These are phyloP conservation scores for Anarhynchus alexandrinus DNA, from an alignment of 2,113 vertebrate species.

Conservation along the genomic window DNA sequence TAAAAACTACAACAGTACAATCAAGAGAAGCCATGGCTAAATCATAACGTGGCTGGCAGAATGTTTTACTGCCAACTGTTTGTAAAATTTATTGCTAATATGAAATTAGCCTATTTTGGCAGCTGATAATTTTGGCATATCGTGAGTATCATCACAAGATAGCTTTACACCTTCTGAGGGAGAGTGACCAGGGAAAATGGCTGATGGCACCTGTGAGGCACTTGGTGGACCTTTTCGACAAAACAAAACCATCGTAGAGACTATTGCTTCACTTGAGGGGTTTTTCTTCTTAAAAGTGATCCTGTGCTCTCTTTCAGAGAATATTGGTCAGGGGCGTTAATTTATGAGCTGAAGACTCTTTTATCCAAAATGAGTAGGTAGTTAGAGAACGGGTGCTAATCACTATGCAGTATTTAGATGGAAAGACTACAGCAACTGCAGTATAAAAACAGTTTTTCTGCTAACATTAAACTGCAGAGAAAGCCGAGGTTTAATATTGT, in stretches of 20 bases:
- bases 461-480: neutral
- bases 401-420: neutral
- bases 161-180: neutral
- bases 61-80: too few relatives aligned
- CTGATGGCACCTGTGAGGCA: neutral
- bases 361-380: neutral
- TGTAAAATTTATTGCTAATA: too few relatives aligned
- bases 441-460: neutral
- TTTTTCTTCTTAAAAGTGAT: neutral
- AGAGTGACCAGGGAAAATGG: neutral
- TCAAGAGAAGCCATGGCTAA: too few relatives aligned
- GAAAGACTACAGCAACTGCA: neutral
- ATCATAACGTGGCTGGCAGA: too few relatives aligned
- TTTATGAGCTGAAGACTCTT: neutral
- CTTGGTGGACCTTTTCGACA: neutral
- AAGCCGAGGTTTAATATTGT: neutral
- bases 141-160: too few relatives aligned
- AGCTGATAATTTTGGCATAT: too few relatives aligned
- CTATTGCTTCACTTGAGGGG: neutral
- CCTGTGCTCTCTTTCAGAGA: neutral
- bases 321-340: neutral
- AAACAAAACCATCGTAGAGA: neutral
- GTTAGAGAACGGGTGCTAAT: neutral
- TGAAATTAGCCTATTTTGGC: too few relatives aligned
- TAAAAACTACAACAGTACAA: too few relatives aligned